Evolutionary conservation across 2,888 invertebrate genomes (phyloP).

Genomic region (Tetranychus piercei): DNA sequence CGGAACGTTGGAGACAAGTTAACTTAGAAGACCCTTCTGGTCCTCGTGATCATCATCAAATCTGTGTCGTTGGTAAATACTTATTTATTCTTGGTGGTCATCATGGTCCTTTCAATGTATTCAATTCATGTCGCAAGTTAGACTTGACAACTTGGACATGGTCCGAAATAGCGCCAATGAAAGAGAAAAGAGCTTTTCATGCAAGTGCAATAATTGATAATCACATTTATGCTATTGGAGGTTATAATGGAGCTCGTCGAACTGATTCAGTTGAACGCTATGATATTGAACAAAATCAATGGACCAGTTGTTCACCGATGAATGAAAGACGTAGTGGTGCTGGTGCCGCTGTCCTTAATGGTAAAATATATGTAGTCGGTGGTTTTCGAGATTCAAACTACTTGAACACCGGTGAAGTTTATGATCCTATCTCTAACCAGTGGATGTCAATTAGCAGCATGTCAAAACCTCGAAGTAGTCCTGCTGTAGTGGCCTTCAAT

Average conservation of each 20-base stretch:
- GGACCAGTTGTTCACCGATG: not conserved
- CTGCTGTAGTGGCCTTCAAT: slow-evolving; percentile 7
- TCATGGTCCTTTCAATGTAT: slow-evolving; percentile 14
- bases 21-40: slow-evolving; percentile 11
- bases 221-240: slow-evolving; percentile 12
- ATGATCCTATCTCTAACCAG: not conserved
- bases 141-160: slow-evolving; percentile 2
- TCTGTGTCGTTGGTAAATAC: not conserved
- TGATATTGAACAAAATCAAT: slow-evolving; percentile 7
- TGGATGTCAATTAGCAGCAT: slow-evolving; percentile 6
- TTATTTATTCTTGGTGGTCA: slow-evolving; percentile 12
- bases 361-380: slow-evolving; percentile 12
- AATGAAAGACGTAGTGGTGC: slow-evolving; percentile 9
- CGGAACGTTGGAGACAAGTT: slow-evolving; percentile 9
- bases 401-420: slow-evolving; percentile 3
- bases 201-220: not conserved
- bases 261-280: slow-evolving; percentile 8
- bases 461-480: slow-evolving; percentile 13
- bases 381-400: slow-evolving; percentile 11
- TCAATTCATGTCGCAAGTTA: slow-evolving; percentile 12
- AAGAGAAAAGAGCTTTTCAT: slow-evolving; percentile 10
- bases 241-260: slow-evolving; percentile 12
- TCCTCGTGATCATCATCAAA: slow-evolving; percentile 13
- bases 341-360: slow-evolving; percentile 7
- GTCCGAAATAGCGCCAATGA: slow-evolving; percentile 13